A percentile compares a stretch with the other conserved stretches of the same genome.
phyloP scores from a whole-genome alignment of 2,797 vertebrate species.

The Nannoperca obscura region DNA sequence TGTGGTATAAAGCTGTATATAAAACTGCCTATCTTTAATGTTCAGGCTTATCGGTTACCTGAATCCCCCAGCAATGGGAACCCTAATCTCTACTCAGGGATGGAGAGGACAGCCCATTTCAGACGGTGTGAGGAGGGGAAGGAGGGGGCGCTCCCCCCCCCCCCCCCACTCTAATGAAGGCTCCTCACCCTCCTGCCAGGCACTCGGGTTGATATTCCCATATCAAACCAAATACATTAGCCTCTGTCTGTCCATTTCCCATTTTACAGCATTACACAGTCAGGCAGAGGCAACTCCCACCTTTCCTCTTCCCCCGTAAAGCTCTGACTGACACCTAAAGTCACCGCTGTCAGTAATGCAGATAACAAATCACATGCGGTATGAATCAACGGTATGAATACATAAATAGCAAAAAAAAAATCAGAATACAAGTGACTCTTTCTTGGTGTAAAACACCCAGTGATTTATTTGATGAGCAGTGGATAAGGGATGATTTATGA shows the following conservation, averaged over 20 bases:
- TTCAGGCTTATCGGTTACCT: conserved; percentile 39
- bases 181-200: conserved; percentile 27
- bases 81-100: conserved; percentile 53
- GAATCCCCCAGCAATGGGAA: conserved; percentile 30
- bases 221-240: conserved; percentile 65
- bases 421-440: conserved; percentile 9
- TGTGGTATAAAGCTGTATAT: background rate
- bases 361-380: conserved; percentile 31
- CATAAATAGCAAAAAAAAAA: background rate
- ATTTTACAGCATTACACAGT: conserved; percentile 53
- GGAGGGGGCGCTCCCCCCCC: background rate
- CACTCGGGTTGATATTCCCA: conserved; percentile 52
- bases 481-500: conserved; percentile 53
- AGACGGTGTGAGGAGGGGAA: background rate
- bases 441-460: background rate
- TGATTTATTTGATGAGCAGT: conserved; percentile 43
- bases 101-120: conserved; percentile 39
- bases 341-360: conserved; percentile 16
- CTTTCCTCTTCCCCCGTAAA: conserved; percentile 18
- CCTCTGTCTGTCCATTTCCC: conserved; percentile 59
- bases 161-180: conserved; percentile 42
- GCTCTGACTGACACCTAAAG: conserved; percentile 31
- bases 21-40: conserved; percentile 28
- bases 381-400: background rate
- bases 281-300: conserved; percentile 14